phyloP scores from a whole-genome alignment of 2,888 invertebrate species.

The Aspidiotus destructor region DNA sequence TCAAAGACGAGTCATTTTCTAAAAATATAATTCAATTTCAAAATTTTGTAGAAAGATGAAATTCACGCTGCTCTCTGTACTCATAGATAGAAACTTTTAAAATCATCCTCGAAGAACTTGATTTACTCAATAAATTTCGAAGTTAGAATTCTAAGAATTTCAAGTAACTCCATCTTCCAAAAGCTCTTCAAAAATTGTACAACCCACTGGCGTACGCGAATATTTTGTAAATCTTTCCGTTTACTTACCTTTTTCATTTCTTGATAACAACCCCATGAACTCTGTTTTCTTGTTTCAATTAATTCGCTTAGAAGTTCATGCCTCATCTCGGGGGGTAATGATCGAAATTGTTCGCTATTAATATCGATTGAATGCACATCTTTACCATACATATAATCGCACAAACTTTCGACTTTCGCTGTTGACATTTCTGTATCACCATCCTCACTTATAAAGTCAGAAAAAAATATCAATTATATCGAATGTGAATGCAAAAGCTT shows the following conservation, averaged over 20 bases:
- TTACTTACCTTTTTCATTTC: slow-evolving; percentile 60
- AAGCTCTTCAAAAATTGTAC: no score
- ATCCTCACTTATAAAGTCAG: slow-evolving; percentile 15
- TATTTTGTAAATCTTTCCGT: not conserved
- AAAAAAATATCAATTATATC: not conserved
- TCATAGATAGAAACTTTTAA: no score
- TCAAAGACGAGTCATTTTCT: no score
- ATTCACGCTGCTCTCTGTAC: no score
- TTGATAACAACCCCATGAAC: slow-evolving; percentile 75
- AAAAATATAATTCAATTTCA: no score
- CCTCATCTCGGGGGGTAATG: slow-evolving; percentile 75
- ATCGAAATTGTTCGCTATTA: slow-evolving; percentile 65
- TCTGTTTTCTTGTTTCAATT: slow-evolving; percentile 82
- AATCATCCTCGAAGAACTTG: no score
- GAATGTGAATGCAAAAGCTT: not conserved
- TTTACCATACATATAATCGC: slow-evolving; percentile 37
- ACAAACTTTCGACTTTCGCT: slow-evolving; percentile 29
- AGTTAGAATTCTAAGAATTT: no score
- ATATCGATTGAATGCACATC: slow-evolving; percentile 73
- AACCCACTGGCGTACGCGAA: no score
- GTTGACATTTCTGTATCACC: slow-evolving; percentile 10
- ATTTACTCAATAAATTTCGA: no score
- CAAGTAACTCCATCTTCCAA: no score
- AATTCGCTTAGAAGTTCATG: slow-evolving; percentile 85
- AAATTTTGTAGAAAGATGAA: no score